These are phyloP conservation scores for Pelodiscus sinensis DNA, from an alignment of 2,113 vertebrate genomes.

Conservation along the genomic window DNA sequence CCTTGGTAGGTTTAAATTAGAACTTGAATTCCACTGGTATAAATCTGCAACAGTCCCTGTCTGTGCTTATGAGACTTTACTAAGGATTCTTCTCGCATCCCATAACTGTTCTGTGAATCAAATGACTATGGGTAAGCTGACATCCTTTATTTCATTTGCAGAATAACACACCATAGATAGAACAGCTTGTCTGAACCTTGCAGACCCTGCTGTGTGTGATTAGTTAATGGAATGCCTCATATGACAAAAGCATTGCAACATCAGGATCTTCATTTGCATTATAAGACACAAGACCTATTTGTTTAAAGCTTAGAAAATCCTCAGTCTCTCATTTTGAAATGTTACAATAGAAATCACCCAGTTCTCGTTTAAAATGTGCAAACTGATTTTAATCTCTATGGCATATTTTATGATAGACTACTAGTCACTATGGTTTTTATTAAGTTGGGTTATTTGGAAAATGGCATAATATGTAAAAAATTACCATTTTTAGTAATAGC, in stretches of 20 bases:
- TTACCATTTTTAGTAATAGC: not conserved
- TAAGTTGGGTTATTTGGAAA: not conserved
- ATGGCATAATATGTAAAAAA: not conserved
- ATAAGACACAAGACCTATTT: not conserved
- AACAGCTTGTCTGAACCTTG: not conserved
- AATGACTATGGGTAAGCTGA: not conserved
- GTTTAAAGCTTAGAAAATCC: not conserved
- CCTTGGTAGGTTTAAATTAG: conserved; percentile 14
- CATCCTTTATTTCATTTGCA: not conserved
- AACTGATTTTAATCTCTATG: not conserved
- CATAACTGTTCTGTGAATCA: not conserved
- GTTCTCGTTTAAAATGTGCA: not conserved
- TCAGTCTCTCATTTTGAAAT: not conserved
- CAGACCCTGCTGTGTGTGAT: not conserved
- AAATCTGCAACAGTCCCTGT: not conserved
- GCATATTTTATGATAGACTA: not conserved
- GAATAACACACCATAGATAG: not conserved
- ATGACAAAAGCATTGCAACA: not conserved
- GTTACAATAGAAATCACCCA: not conserved
- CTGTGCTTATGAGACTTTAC: not conserved
- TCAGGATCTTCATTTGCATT: not conserved
- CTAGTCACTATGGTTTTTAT: not conserved
- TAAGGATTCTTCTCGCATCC: not conserved
- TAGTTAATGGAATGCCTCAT: not conserved
- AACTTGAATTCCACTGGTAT: not conserved